phyloP scores from a whole-genome alignment of 2,113 vertebrate genomes.

The Ginglymostoma cirratum region DNA sequence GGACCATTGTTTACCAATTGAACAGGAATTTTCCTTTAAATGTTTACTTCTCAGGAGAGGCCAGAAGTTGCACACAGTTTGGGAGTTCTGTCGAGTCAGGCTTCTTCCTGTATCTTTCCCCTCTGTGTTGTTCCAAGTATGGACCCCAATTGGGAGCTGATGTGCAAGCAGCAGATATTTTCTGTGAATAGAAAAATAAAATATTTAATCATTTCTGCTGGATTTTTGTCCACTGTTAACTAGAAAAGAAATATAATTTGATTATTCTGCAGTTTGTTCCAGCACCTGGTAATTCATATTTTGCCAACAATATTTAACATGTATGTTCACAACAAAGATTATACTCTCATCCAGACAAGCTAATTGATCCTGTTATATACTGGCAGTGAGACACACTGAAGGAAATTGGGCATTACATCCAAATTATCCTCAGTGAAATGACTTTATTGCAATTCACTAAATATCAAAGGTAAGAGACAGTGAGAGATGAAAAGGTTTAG shows the following conservation, averaged over 20 bases:
- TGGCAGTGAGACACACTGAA: neutral
- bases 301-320: neutral
- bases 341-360: neutral
- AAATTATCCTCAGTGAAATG: neutral
- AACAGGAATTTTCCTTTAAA: neutral
- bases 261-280: neutral
- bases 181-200: too few species aligned
- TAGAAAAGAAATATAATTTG: neutral
- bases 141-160: slow-evolving; percentile 79
- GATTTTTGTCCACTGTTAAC: neutral
- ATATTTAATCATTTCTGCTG: slow-evolving; percentile 1
- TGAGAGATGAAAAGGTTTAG: too few species aligned
- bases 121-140: slow-evolving; percentile 64
- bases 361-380: neutral
- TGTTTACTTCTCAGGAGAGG: neutral
- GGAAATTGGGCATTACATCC: neutral
- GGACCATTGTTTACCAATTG: neutral
- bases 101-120: slow-evolving; percentile 65
- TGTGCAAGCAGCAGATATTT: slow-evolving; percentile 63
- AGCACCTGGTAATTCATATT: neutral
- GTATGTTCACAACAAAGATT: neutral
- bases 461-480: too few species aligned
- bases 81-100: slow-evolving; percentile 24
- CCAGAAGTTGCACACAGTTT: neutral
- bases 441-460: too few species aligned